Conservation (phyloP, 1,140 invertebrate species). For the Megalonaias nervosa region DNA sequence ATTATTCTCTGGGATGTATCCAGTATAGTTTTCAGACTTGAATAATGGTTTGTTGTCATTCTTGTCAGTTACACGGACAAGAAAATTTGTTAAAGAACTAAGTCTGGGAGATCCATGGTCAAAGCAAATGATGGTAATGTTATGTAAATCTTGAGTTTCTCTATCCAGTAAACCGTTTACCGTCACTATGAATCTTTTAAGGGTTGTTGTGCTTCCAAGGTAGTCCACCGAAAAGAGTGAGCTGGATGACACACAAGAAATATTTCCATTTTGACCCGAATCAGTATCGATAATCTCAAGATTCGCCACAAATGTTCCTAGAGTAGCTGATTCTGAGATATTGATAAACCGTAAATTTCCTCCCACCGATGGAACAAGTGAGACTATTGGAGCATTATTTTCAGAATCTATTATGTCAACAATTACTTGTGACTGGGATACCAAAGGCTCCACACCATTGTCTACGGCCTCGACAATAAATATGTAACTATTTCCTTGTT, state of each 20-base stretch:
- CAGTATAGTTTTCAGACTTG: slow-evolving; percentile 83
- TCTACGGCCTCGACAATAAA: slow-evolving; percentile 58
- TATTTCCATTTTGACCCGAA: slow-evolving; percentile 40
- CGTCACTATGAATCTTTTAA: slow-evolving; percentile 41
- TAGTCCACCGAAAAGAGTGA: slow-evolving; percentile 18
- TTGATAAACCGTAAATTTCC: slow-evolving; percentile 35
- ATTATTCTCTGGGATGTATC: slow-evolving; percentile 85
- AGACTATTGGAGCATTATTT: slow-evolving; percentile 86
- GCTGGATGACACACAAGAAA: slow-evolving; percentile 35
- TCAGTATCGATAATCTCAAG: slow-evolving; percentile 45
- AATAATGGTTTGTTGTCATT: slow-evolving; percentile 85
- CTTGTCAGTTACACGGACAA: slow-evolving; percentile 50
- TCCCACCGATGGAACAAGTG: slow-evolving; percentile 85
- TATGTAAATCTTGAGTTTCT: slow-evolving; percentile 42
- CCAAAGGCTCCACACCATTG: slow-evolving; percentile 34
- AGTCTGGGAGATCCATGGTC: slow-evolving; percentile 53
- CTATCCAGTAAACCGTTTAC: slow-evolving; percentile 41
- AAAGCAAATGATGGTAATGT: slow-evolving; percentile 45
- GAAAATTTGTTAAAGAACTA: slow-evolving; percentile 37
- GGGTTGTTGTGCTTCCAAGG: slow-evolving; percentile 9
- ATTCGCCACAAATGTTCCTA: slow-evolving; percentile 44
- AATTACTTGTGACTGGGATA: slow-evolving; percentile 22
- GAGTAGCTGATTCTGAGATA: slow-evolving; percentile 40
- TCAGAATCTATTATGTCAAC: slow-evolving; percentile 82
- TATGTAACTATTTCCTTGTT: slow-evolving; percentile 72